Percentiles rank a stretch among this genome's conserved stretches.
Evolutionary conservation across 2,888 invertebrate species (phyloP).

Genomic region (Polymixis lichenea): DNA sequence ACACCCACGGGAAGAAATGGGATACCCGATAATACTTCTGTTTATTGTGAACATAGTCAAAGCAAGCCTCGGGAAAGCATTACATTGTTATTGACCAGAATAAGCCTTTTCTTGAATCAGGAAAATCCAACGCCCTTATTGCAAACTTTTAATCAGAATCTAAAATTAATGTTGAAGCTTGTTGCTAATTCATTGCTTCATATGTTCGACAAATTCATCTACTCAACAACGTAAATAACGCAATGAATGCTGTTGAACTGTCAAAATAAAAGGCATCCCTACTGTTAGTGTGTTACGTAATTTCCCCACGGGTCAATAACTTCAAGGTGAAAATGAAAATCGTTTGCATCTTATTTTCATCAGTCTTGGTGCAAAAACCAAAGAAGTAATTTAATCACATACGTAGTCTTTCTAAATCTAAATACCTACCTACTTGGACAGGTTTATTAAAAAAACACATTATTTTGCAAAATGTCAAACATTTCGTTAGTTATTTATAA

Average conservation of each 20-base stretch:
- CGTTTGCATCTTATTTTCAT: background rate
- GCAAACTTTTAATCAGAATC: no score
- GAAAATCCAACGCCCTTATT: background rate
- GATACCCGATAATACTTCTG: no score
- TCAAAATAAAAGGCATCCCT: no score
- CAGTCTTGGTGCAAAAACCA: background rate
- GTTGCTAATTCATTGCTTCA: no score
- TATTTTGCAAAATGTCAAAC: constrained; percentile 16
- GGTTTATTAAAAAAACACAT: background rate
- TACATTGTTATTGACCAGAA: background rate
- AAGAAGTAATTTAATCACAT: background rate
- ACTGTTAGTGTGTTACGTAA: no score
- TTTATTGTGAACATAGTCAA: background rate
- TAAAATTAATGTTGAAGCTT: no score
- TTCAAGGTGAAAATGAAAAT: no score
- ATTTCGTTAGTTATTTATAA: constrained; percentile 16
- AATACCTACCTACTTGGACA: background rate
- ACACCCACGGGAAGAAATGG: no score
- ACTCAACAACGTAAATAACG: no score
- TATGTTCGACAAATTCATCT: no score
- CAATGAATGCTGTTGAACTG: no score
- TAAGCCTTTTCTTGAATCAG: background rate
- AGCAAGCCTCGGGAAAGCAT: background rate
- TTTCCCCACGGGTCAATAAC: background rate
- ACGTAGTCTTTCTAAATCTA: background rate